These are phyloP conservation scores for Hippolais icterina DNA, from an alignment of 2,113 vertebrate species.

Conservation along the genomic window DNA sequence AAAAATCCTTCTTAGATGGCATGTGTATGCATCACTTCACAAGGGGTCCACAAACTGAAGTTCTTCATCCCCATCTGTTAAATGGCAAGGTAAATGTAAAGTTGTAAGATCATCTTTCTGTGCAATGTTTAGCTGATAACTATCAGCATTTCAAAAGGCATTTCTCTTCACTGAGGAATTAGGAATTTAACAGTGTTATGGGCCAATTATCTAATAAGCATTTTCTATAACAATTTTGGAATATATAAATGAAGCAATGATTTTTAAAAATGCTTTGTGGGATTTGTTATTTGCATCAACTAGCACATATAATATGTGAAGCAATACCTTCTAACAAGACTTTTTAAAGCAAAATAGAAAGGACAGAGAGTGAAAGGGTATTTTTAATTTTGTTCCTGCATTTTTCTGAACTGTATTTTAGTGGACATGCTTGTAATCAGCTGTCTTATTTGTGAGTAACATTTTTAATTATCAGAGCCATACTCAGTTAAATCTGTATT, in stretches of 20 bases:
- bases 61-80: not conserved
- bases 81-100: not conserved
- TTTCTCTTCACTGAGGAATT: not conserved
- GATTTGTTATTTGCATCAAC: not conserved
- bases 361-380: not conserved
- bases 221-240: not conserved
- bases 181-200: not conserved
- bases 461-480: not conserved
- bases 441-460: not conserved
- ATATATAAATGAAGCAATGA: not conserved
- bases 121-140: not conserved
- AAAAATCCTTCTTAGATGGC: not conserved
- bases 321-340: not conserved
- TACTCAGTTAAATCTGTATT: not conserved
- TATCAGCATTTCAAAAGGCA: accelerated
- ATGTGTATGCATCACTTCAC: not conserved
- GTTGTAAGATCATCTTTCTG: not conserved
- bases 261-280: not conserved
- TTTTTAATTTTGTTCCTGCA: not conserved
- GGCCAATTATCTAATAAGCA: not conserved
- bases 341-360: not conserved
- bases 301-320: not conserved
- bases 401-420: not conserved
- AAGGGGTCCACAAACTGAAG: not conserved
- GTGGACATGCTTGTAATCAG: not conserved